A percentile compares a stretch with the other conserved stretches of the same genome.
Conservation (phyloP, 2,113 vertebrate genomes). For the Grammomys surdaster region DNA sequence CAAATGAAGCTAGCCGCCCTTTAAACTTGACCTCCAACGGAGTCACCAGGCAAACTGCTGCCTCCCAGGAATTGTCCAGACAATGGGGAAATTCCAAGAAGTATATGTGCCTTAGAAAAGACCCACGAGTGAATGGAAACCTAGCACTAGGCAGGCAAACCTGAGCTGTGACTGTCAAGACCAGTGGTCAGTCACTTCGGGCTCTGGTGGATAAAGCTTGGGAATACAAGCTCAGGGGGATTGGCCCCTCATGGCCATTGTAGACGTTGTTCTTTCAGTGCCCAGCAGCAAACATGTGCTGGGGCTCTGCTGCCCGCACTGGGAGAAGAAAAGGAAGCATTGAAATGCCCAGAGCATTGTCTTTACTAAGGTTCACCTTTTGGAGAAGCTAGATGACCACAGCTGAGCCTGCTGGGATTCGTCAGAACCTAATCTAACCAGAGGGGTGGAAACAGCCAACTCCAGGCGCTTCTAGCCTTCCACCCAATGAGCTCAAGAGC, state of each 20-base stretch:
- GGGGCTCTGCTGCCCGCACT: background rate
- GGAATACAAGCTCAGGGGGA: background rate
- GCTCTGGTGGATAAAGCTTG: background rate
- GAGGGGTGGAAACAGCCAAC: background rate
- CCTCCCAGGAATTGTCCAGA: background rate
- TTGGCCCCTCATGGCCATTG: accelerated
- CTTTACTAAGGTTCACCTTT: background rate
- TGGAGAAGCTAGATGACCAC: background rate
- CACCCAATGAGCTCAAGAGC: background rate
- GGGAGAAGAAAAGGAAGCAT: background rate
- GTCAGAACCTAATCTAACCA: background rate
- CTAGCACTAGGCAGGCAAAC: no score
- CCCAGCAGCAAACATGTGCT: background rate
- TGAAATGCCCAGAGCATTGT: background rate
- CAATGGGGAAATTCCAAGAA: background rate
- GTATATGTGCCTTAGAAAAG: background rate
- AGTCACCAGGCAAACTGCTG: background rate
- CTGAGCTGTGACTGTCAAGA: accelerated
- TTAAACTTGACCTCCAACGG: background rate
- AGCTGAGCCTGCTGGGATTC: background rate
- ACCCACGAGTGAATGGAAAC: background rate
- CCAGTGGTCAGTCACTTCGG: background rate
- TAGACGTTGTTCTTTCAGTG: background rate
- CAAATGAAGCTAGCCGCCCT: background rate
- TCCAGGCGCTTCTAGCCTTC: background rate